These are phyloP conservation scores for Sycobia sp. DNA, from an alignment of 1,140 invertebrate species.

Conservation along the genomic window DNA sequence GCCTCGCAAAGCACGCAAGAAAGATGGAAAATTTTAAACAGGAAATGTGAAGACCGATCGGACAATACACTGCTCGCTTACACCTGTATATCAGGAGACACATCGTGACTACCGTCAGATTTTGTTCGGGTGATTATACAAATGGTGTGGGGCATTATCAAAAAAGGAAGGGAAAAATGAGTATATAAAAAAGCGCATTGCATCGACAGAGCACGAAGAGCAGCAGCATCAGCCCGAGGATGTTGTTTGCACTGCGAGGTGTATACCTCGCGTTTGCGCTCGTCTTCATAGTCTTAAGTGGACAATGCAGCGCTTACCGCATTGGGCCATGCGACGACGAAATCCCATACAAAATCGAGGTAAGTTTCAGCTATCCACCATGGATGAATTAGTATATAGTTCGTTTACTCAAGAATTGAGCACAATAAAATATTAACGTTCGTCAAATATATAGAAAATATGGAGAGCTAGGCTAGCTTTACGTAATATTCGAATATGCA, in stretches of 20 bases:
- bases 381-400: not conserved
- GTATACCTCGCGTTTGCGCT: constrained; percentile 14
- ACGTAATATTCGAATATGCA: too few relatives aligned
- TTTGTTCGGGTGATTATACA: constrained; percentile 8
- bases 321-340: constrained; percentile 24
- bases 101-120: constrained; percentile 2
- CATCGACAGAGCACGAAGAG: constrained; percentile 13
- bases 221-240: constrained; percentile 13
- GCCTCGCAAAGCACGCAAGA: not conserved
- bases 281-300: constrained; percentile 1
- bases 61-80: not conserved
- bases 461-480: too few relatives aligned
- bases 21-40: constrained; percentile 26
- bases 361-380: not conserved
- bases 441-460: too few relatives aligned
- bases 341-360: constrained; percentile 39
- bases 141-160: constrained; percentile 14
- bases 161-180: constrained; percentile 37
- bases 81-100: not conserved
- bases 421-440: not conserved
- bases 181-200: constrained; percentile 31
- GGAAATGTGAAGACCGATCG: constrained; percentile 16
- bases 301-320: constrained; percentile 8
- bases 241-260: constrained; percentile 20
- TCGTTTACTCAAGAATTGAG: not conserved